Evolutionary conservation across 2,888 invertebrate species (phyloP).

Genomic region (Cheiracanthium punctorium): DNA sequence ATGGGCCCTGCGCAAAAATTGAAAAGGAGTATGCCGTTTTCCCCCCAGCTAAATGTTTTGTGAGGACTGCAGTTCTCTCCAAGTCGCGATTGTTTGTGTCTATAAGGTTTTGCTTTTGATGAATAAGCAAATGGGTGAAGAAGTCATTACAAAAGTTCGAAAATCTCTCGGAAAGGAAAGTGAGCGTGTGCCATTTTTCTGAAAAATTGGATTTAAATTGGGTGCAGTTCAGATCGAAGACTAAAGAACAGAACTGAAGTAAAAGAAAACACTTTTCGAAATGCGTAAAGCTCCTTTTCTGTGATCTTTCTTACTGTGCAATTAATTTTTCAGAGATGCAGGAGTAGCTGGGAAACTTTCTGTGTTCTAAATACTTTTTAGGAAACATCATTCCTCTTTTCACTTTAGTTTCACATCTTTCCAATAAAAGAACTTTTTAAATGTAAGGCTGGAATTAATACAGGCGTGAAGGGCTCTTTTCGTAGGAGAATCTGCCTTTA

Average conservation of each 20-base stretch:
- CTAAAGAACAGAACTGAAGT: not conserved
- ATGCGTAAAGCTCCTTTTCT: not conserved
- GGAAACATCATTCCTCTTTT: not conserved
- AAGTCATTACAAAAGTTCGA: conserved; percentile 41
- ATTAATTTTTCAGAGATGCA: not conserved
- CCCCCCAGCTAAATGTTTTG: conserved; percentile 28
- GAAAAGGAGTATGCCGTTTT: conserved; percentile 4
- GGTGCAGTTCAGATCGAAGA: not conserved
- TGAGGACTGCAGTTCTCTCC: not conserved
- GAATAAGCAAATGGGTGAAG: conserved; percentile 35
- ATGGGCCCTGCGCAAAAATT: conserved; percentile 44
- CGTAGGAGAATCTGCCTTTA: not conserved
- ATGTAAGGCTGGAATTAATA: not conserved
- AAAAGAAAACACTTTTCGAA: not conserved
- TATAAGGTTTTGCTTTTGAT: conserved; percentile 39
- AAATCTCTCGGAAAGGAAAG: not conserved
- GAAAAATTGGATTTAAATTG: conserved; percentile 49
- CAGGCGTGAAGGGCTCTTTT: not conserved
- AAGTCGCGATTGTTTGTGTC: not conserved
- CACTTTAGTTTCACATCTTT: not conserved
- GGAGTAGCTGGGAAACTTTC: not conserved
- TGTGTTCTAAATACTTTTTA: not conserved
- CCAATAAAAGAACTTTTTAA: not conserved
- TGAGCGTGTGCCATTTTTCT: not conserved
- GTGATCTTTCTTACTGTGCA: not conserved